Base-by-base conservation (phyloP, 2,113 vertebrate species). In the Chitala chitala region DNA sequence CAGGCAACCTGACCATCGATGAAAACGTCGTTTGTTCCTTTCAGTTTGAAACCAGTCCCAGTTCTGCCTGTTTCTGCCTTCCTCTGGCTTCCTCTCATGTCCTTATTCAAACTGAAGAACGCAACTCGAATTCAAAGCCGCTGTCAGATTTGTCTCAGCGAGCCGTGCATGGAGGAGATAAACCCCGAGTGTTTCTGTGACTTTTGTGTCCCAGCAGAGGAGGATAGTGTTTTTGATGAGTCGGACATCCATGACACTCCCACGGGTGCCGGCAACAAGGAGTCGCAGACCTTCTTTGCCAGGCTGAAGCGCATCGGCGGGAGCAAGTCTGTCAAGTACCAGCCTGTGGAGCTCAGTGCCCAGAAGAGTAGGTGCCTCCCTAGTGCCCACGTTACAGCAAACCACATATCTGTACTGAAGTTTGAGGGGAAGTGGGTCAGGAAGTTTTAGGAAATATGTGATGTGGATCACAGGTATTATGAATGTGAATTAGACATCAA, bases 181-280 rank as follows among this genome's bases (percentile, higher is more conserved):
- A 33, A 38, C 33, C 59, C 59, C 5, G 6, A 63, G n/a, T 20
- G 1, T 6, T 20, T 15, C 13, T 38, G 36, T 4, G 4, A 20
- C 20, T 63, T 50, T 82, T 86, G 87, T 86, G 82, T 78, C 65
- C 79, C 84, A 86, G 85, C 88, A 94, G 97, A 99, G 84, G 97
- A 99, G 90, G 97, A 99, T 88, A 99, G 96, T 81, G 97, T 99
- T 77, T 99, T 99, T 82, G 97, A 99, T 90, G 97, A 99, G 89
- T 99, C 97, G 77, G 97, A 99, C 79, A 93, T 98, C 84, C 97
- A 99, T 76, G 97, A 99, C 86, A 98, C 97, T 48, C 97, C 97
- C 76, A 98, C 96, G 78, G 95, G 96, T 84, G 95, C 93, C 54
- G 91, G 92, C 82, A 96, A 92, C 87, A 99, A 98, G 87, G 97